Evolutionary conservation across 1,140 invertebrate genomes (phyloP).

Genomic region (Pogonomyrmex californicus): DNA sequence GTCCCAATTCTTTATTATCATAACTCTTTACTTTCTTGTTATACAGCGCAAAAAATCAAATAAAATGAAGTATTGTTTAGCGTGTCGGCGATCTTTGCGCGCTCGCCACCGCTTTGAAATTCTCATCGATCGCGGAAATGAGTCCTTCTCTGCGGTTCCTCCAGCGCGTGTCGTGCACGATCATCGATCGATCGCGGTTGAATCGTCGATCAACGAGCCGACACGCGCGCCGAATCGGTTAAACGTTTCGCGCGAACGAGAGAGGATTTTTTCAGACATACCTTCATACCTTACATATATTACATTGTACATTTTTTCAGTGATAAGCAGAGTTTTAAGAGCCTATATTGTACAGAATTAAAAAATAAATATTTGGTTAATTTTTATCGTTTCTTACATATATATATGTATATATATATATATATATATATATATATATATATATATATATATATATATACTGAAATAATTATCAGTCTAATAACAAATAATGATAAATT

Average conservation of each 20-base stretch:
- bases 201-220: conserved; percentile 29
- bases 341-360: conserved; percentile 85
- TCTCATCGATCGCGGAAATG: conserved; percentile 52
- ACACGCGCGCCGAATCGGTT: conserved; percentile 15
- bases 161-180: conserved; percentile 11
- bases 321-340: conserved; percentile 84
- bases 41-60: conserved; percentile 61
- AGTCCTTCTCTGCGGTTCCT: conserved; percentile 4
- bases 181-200: conserved; percentile 17
- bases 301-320: conserved; percentile 78
- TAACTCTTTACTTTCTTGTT: conserved; percentile 59
- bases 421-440: too few species aligned
- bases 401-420: too few species aligned
- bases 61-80: conserved; percentile 58
- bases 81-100: conserved; percentile 43
- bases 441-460: conserved; percentile 66
- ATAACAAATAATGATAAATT: conserved; percentile 78
- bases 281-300: conserved; percentile 69
- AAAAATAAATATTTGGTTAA: conserved; percentile 81
- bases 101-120: conserved; percentile 43
- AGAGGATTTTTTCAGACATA: conserved; percentile 53
- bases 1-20: conserved; percentile 57
- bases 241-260: conserved; percentile 46
- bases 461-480: conserved; percentile 59
- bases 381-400: conserved; percentile 79